Evolutionary conservation across 2,113 vertebrate species (phyloP).

Genomic region (Callocephalon fimbriatum): DNA sequence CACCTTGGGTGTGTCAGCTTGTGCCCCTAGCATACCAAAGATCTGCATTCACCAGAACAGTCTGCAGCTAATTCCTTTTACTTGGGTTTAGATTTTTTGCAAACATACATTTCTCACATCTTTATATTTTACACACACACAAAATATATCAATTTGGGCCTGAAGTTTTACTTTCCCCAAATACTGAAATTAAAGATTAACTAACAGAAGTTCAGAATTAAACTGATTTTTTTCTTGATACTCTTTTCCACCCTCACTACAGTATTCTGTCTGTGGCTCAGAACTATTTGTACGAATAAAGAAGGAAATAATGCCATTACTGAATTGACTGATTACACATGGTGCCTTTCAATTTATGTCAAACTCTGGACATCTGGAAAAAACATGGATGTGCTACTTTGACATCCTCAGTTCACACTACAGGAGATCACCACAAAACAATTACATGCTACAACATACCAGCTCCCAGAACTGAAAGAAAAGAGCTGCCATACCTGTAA

Average conservation of each 20-base stretch:
- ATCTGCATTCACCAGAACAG: background rate
- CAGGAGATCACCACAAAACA: background rate
- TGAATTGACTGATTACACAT: background rate
- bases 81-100: background rate
- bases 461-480: background rate
- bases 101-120: background rate
- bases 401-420: no score
- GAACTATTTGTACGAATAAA: background rate
- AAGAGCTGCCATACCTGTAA: background rate
- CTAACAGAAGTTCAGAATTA: background rate
- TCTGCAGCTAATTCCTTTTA: background rate
- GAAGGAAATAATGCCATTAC: background rate
- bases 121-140: background rate
- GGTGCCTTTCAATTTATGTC: background rate
- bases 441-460: background rate
- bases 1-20: background rate
- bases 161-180: background rate
- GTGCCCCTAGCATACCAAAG: background rate
- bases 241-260: background rate
- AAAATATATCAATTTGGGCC: background rate
- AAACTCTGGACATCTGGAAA: background rate
- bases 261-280: fast-evolving
- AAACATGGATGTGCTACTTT: fast-evolving
- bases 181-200: background rate
- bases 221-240: background rate